These are phyloP conservation scores for Porphyrio hochstetteri DNA, from an alignment of 2,113 vertebrate genomes.

Conservation along the genomic window DNA sequence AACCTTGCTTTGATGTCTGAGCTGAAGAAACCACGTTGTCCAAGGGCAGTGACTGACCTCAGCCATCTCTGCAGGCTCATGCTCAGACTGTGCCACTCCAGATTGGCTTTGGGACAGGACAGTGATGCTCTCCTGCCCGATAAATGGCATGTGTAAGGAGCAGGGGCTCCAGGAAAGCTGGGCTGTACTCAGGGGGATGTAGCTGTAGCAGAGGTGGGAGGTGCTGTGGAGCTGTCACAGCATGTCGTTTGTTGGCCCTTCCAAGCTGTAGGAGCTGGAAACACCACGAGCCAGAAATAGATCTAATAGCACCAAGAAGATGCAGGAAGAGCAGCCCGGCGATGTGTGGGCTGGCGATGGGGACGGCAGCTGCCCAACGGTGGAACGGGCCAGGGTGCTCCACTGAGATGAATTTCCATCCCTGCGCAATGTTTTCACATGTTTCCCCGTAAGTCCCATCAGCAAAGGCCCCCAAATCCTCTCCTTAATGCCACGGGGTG, in stretches of 20 bases:
- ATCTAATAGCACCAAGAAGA: background rate
- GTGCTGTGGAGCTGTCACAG: background rate
- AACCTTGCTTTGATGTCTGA: background rate
- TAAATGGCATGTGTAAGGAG: fast-evolving
- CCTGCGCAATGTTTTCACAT: fast-evolving
- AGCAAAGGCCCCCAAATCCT: too few relatives aligned
- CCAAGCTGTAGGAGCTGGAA: background rate
- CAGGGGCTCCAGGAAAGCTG: too few relatives aligned
- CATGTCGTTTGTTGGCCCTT: background rate
- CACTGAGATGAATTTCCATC: background rate
- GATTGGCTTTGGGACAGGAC: background rate
- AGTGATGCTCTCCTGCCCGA: background rate
- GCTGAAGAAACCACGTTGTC: background rate
- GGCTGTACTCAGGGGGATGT: background rate
- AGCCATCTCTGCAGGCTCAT: too few relatives aligned
- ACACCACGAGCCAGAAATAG: fast-evolving
- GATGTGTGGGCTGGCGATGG: fast-evolving
- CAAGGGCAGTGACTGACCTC: background rate
- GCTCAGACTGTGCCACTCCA: background rate
- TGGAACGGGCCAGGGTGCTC: background rate
- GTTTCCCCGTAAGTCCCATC: too few relatives aligned
- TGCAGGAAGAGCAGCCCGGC: background rate
- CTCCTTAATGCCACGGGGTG: background rate
- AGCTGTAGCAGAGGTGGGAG: background rate
- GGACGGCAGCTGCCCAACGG: background rate